Percentiles rank a stretch among this genome's conserved stretches.
phyloP scores from a whole-genome alignment of 2,888 invertebrate species.

The Eristalis pertinax region DNA sequence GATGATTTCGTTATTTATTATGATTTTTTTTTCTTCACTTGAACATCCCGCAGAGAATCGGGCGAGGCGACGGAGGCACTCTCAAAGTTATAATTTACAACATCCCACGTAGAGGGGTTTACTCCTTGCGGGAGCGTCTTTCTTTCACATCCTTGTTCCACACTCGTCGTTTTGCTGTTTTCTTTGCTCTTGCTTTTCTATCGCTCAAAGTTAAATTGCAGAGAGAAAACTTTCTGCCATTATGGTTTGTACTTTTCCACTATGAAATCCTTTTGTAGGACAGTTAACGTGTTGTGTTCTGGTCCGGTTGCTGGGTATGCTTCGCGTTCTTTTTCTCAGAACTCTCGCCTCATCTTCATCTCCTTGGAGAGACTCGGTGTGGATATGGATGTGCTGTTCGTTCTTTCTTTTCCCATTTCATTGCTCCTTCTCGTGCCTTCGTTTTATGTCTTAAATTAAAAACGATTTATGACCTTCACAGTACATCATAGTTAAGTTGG shows the following conservation, averaged over 20 bases:
- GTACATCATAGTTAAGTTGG: slow-evolving; percentile 70
- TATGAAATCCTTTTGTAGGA: slow-evolving; percentile 66
- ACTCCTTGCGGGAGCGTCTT: slow-evolving; percentile 20
- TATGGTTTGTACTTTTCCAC: slow-evolving; percentile 65
- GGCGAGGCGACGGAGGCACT: slow-evolving; percentile 51
- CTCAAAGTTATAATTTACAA: slow-evolving; percentile 70
- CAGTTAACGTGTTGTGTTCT: slow-evolving; percentile 16
- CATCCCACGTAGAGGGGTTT: slow-evolving; percentile 40
- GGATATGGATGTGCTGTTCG: neutral
- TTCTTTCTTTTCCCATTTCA: slow-evolving; percentile 3
- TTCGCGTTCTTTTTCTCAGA: slow-evolving; percentile 9
- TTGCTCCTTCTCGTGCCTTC: slow-evolving; percentile 34
- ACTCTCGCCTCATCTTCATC: slow-evolving; percentile 26
- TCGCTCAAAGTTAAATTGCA: slow-evolving; percentile 70
- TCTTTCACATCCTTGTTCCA: slow-evolving; percentile 17
- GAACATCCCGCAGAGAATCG: slow-evolving; percentile 46
- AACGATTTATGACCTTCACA: slow-evolving; percentile 69
- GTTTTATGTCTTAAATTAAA: slow-evolving; percentile 70
- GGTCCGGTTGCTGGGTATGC: slow-evolving; percentile 20
- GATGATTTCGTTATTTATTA: slow-evolving; percentile 45
- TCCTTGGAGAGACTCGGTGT: neutral
- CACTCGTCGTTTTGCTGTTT: neutral
- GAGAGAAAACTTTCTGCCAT: slow-evolving; percentile 62
- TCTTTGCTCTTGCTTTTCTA: slow-evolving; percentile 45
- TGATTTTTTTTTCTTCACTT: slow-evolving; percentile 10